These are phyloP conservation scores for Sphinx pinastri DNA, from an alignment of 2,888 invertebrate species.

Conservation along the genomic window DNA sequence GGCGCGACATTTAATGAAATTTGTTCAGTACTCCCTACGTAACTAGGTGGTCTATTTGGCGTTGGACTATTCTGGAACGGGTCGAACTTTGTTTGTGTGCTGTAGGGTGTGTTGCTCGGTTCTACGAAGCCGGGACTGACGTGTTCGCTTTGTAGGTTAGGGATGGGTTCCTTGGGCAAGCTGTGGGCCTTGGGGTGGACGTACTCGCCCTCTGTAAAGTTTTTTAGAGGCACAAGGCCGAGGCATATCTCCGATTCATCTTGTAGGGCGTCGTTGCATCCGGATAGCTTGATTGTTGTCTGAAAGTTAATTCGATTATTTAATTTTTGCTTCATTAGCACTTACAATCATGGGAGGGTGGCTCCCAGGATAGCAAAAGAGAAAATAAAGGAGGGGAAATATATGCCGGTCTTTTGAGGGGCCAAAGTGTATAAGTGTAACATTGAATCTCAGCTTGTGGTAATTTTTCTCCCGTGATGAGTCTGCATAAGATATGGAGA, in stretches of 20 bases:
- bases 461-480: too few relatives aligned
- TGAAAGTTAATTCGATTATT: conserved; percentile 39
- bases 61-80: neutral
- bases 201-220: conserved; percentile 42
- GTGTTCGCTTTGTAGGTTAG: conserved; percentile 34
- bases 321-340: too few relatives aligned
- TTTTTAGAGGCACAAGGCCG: conserved; percentile 57
- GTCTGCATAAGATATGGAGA: too few relatives aligned
- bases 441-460: too few relatives aligned
- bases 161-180: conserved; percentile 55
- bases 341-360: too few relatives aligned
- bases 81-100: conserved; percentile 2
- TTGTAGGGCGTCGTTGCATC: conserved; percentile 59
- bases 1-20: neutral
- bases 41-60: neutral
- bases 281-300: conserved; percentile 61
- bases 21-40: conserved; percentile 11
- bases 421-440: too few relatives aligned
- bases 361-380: too few relatives aligned
- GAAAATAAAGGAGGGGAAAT: too few relatives aligned
- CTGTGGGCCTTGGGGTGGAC: conserved; percentile 55
- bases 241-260: conserved; percentile 62
- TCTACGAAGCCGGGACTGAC: neutral
- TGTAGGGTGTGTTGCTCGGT: conserved; percentile 19
- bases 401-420: too few relatives aligned